Conservation (phyloP, 1,140 invertebrate genomes). For the Atta cephalotes region DNA sequence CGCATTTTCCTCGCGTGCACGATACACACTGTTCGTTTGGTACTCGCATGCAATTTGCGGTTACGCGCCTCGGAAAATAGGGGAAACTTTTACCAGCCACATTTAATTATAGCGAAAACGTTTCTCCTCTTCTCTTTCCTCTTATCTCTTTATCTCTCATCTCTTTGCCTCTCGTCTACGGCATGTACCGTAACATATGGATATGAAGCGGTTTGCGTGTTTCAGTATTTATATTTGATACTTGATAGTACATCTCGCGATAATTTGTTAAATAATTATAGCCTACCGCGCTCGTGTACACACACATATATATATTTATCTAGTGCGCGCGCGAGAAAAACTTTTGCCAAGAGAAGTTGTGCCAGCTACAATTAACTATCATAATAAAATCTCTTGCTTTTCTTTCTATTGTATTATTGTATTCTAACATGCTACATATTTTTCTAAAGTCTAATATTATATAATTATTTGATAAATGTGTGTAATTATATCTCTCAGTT, state of each 20-base stretch:
- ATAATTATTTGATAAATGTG: neutral
- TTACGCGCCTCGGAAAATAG: conserved; percentile 51
- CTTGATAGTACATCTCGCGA: conserved; percentile 1
- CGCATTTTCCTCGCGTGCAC: conserved; percentile 44
- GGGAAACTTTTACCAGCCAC: conserved; percentile 50
- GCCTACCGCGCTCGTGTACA: neutral
- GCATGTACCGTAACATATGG: neutral
- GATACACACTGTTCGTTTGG: conserved; percentile 6
- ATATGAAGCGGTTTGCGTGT: conserved; percentile 11
- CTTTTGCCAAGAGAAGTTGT: no score
- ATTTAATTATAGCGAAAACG: conserved; percentile 56
- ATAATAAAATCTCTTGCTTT: neutral
- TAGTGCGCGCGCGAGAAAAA: no score
- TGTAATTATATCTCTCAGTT: neutral
- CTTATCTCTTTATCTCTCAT: conserved; percentile 23
- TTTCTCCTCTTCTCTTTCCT: conserved; percentile 18
- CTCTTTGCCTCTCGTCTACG: neutral
- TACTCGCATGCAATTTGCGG: conserved; percentile 45
- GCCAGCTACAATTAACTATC: no score
- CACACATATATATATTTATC: neutral
- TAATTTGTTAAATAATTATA: conserved; percentile 34
- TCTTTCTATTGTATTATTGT: neutral
- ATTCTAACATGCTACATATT: no score
- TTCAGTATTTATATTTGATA: conserved; percentile 7
- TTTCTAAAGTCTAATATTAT: neutral